phyloP scores from a whole-genome alignment of 2,113 vertebrate species.

The Sciurus niger region DNA sequence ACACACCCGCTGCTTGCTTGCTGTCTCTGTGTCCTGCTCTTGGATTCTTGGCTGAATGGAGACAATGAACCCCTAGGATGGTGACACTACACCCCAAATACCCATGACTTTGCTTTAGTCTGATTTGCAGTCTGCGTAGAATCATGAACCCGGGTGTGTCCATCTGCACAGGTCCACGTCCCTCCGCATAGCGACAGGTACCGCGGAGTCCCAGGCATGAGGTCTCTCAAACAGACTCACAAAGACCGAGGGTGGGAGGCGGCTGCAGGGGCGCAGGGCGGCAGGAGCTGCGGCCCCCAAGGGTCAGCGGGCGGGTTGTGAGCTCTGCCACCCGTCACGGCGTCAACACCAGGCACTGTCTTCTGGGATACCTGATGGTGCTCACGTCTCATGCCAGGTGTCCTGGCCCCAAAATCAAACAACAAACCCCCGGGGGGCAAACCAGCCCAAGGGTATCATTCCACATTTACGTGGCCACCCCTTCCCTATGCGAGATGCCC shows the following conservation, averaged over 20 bases:
- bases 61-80: too few relatives aligned
- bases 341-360: fast-evolving
- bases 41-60: too few relatives aligned
- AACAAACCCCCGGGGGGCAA: fast-evolving
- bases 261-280: background rate
- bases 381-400: fast-evolving
- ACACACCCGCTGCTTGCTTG: too few relatives aligned
- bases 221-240: too few relatives aligned
- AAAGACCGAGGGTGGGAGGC: background rate
- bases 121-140: background rate
- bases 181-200: fast-evolving
- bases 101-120: background rate
- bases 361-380: background rate
- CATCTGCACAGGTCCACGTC: background rate
- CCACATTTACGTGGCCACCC: fast-evolving
- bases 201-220: fast-evolving
- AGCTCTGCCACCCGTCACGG: fast-evolving
- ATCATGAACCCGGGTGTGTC: background rate
- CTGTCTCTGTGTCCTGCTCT: too few relatives aligned
- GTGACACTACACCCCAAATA: fast-evolving
- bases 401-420: background rate
- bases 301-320: too few relatives aligned
- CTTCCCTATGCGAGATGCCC: too few relatives aligned
- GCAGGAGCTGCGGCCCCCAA: fast-evolving
- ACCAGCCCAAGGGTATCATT: fast-evolving